These are phyloP conservation scores for Heliconius sara DNA, from an alignment of 2,888 invertebrate genomes.

Conservation along the genomic window DNA sequence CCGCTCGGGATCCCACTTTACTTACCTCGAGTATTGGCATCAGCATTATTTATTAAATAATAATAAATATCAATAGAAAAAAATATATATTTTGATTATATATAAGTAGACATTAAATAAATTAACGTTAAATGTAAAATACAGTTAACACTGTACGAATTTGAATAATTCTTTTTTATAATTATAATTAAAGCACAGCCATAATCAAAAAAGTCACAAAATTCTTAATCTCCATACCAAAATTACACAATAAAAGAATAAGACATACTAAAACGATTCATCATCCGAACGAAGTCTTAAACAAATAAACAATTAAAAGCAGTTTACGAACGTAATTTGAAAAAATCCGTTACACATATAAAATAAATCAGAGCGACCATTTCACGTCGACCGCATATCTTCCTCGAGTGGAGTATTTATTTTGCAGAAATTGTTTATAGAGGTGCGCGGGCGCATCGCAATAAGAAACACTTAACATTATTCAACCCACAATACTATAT, in stretches of 20 bases:
- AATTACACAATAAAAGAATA: not conserved
- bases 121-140: not conserved
- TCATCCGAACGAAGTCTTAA: not conserved
- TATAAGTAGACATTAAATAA: too few species aligned
- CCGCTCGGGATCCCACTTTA: conserved; percentile 65
- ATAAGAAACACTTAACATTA: conserved; percentile 73
- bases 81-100: too few species aligned
- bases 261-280: not conserved
- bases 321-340: not conserved
- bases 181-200: not conserved
- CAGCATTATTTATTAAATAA: conserved; percentile 8
- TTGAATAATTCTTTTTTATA: not conserved
- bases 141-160: not conserved
- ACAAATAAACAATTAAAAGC: not conserved
- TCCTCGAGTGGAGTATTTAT: conserved; percentile 67
- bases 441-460: conserved; percentile 59
- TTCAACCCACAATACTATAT: conserved; percentile 68
- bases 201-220: not conserved
- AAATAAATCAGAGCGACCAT: conserved; percentile 50
- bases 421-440: conserved; percentile 75
- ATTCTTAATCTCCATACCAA: not conserved
- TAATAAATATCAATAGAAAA: conserved; percentile 4
- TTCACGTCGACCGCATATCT: conserved; percentile 49
- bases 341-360: conserved; percentile 1
- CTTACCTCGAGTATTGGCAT: conserved; percentile 54